These are phyloP conservation scores for Nasonia giraulti DNA, from an alignment of 1,140 invertebrate species.

Conservation along the genomic window DNA sequence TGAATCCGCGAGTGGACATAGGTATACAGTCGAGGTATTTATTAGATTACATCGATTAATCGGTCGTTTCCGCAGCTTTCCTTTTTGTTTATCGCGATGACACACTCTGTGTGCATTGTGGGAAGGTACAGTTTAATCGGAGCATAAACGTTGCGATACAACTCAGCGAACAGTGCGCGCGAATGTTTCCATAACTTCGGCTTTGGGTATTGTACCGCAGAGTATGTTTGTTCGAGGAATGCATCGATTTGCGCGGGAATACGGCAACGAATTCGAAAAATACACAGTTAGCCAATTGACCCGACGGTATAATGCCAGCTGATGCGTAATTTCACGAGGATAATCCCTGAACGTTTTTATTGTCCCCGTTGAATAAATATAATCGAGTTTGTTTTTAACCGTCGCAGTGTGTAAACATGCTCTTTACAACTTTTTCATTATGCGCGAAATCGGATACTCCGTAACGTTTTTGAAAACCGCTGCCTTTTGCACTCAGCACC, in stretches of 20 bases:
- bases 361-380: no score
- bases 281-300: no score
- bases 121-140: neutral
- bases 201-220: neutral
- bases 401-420: no score
- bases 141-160: neutral
- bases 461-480: neutral
- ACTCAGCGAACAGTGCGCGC: neutral
- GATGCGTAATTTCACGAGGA: no score
- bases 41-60: neutral
- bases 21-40: neutral
- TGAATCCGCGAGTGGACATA: neutral
- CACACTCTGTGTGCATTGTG: neutral
- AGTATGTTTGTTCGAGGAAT: neutral
- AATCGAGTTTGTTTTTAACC: no score
- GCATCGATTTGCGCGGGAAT: neutral
- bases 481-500: neutral
- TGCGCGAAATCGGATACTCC: neutral
- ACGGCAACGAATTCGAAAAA: no score
- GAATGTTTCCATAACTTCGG: neutral
- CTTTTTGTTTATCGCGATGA: neutral
- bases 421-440: slow-evolving; percentile 1
- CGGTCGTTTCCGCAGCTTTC: no score
- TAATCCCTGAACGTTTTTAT: neutral
- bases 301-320: no score